Evolutionary conservation across 2,888 invertebrate genomes (phyloP).

Genomic region (Saturnia pavonia): DNA sequence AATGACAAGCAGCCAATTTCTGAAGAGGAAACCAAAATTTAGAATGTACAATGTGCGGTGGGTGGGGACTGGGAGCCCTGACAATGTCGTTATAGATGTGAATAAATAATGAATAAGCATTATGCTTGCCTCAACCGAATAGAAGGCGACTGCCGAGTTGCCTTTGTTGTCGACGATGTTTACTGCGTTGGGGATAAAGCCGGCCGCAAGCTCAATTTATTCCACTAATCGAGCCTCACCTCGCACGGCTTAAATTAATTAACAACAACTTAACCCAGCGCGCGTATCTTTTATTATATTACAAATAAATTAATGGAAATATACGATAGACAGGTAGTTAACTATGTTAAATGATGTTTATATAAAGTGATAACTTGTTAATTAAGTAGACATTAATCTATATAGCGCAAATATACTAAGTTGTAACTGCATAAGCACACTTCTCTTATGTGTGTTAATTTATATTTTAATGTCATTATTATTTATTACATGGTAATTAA

Average conservation of each 20-base stretch:
- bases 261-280: conserved; percentile 64
- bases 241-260: conserved; percentile 73
- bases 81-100: conserved; percentile 79
- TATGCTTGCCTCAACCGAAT: conserved; percentile 62
- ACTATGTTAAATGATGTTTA: not conserved
- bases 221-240: conserved; percentile 74
- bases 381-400: not conserved
- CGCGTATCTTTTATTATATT: conserved; percentile 43
- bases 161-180: conserved; percentile 75
- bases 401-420: not conserved
- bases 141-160: conserved; percentile 55
- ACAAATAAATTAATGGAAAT: conserved; percentile 36
- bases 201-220: conserved; percentile 75
- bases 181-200: conserved; percentile 68
- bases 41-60: conserved; percentile 39
- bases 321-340: not conserved
- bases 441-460: not conserved
- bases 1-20: conserved; percentile 22
- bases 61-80: conserved; percentile 63
- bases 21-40: conserved; percentile 20
- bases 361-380: not conserved
- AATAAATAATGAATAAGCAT: conserved; percentile 80
- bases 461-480: not conserved
- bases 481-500: not conserved
- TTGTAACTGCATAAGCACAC: not conserved